Base-by-base conservation (phyloP, 2,113 vertebrate species). In the Microtus ochrogaster region DNA sequence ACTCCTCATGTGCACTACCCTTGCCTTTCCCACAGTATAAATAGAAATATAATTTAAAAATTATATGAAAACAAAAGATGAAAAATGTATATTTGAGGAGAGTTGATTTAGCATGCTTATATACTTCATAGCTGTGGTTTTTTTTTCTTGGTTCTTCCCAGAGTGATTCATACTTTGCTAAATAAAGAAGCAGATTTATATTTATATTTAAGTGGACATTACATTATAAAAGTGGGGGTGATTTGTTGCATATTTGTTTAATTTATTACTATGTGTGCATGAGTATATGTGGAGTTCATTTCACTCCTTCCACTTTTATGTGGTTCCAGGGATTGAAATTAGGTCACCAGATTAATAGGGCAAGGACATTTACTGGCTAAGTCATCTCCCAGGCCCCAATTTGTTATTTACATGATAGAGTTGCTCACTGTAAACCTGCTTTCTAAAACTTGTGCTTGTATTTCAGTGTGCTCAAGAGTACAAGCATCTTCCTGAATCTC, bases 381-480 rank as follows among this genome's bases (percentile, higher is more conserved):
- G 83, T 85, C 41, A 85, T 68, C 30, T 85, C 61, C 9, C 4
- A 14, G 61, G 61, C 17, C 41, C 30, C 63, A 66, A 4, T 21
- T 68, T 12, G 2, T 70, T 52, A 55, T 79, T 85, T 96, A 49
- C 49, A 26, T 85, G 41, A 70, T 92, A 22, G 66, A 39, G 28
- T 74, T 89, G 91, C 89, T 91, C 76, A 90, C 28, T 94, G 16
- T 96, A 47, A 92, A 33, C 68, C 63, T 94, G 61, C 41, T 77
- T 91, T 92, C 95, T 94, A 89, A 97, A 85, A 17, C 8, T 22
- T 9, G 17, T 36, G 39, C 49, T 97, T 87, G 77, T 96, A 49
- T 97, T 98, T 19, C 97, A 99, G 99, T 99, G 99, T 98, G 99
- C 99, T 39, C 99, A 98, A 78, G 99, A 99, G 93, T 98, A 98